phyloP scores from a whole-genome alignment of 2,888 invertebrate genomes.

The Crioceris asparagi region DNA sequence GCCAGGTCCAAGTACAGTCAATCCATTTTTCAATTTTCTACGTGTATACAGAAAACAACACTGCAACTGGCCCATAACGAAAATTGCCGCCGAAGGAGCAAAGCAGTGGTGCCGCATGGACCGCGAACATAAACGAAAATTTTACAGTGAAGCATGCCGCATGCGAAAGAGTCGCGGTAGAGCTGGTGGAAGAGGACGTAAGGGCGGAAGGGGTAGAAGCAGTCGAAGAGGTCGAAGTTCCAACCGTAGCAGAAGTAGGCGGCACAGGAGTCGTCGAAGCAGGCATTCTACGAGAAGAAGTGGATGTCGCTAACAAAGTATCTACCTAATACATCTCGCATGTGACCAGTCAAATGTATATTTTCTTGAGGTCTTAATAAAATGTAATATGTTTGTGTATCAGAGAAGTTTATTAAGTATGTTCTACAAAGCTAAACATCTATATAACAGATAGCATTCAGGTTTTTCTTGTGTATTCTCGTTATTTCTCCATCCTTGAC shows the following conservation, averaged over 20 bases:
- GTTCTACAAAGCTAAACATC: no score
- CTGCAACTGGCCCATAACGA: slow-evolving; percentile 20
- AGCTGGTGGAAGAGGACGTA: not conserved
- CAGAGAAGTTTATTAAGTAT: no score
- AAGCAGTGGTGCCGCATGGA: slow-evolving; percentile 23
- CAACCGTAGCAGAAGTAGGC: slow-evolving; percentile 5
- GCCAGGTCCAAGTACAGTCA: slow-evolving; percentile 11
- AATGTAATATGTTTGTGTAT: no score
- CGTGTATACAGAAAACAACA: slow-evolving; percentile 21
- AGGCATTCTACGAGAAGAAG: slow-evolving; percentile 9
- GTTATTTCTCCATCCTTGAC: no score
- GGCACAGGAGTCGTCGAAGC: no score
- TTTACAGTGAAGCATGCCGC: slow-evolving; percentile 16
- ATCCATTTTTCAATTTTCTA: slow-evolving; percentile 27
- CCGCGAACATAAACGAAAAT: slow-evolving; percentile 16
- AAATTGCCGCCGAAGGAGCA: slow-evolving; percentile 26
- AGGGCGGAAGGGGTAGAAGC: slow-evolving; percentile 8
- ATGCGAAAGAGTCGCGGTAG: slow-evolving; percentile 16
- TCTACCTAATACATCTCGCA: no score
- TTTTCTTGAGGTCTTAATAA: no score
- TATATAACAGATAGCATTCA: no score
- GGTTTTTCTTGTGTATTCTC: no score
- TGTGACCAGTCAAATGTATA: no score
- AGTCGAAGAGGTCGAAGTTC: slow-evolving; percentile 6
- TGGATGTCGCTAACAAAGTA: no score